Evolutionary conservation across 2,113 vertebrate genomes (phyloP), one percentile per base, ranked within the genome.

Genomic region (Psilopogon haemacephalus): DNA sequence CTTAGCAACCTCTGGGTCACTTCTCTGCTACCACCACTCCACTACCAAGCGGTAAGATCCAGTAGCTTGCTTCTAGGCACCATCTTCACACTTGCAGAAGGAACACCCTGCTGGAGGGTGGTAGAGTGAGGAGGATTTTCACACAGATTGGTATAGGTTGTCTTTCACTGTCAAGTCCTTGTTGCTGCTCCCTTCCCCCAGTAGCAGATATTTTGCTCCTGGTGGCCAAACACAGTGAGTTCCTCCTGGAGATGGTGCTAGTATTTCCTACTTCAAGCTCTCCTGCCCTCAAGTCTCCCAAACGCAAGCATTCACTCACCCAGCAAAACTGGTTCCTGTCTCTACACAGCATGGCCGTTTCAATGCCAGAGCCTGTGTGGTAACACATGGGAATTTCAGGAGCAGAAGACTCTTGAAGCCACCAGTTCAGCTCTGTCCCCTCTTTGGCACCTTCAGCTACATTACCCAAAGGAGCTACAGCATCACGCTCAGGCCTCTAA

Each of bases 61-160:
- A 48, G 50, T 38, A 80, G 73, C 70, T 70, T 68, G 58, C 93
- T 92, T 92, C 91, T 74, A 83, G 60, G 86, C 84, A 81, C 50
- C 0, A 0, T n/a, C 16, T 84, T 86, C 75, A 54, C 1, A 0
- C 56, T 72, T 1, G 9, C 55, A 79, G 89, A 65, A 88, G 88
- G 56, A 84, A 90, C 74, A 88, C 68, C 88, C 75, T 89, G 83
- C 54, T 1, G 3, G 59, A 72, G 64, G 32, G 73, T 76, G 69
- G 60, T 5, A 12, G 59, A 17, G 24, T 67, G 65, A 95, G 44
- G n/a, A 58, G 5, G 58, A 88, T 46, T 90, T 46, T 71, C 50
- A 64, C 13, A 11, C 17, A 12, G 15, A 89, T 37, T 4, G 6
- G 54, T 37, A 32, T 1, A 1, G 44, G n/a, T 11, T 86, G 55